phyloP scores from a whole-genome alignment of 2,113 vertebrate species.

The Strix uralensis region DNA sequence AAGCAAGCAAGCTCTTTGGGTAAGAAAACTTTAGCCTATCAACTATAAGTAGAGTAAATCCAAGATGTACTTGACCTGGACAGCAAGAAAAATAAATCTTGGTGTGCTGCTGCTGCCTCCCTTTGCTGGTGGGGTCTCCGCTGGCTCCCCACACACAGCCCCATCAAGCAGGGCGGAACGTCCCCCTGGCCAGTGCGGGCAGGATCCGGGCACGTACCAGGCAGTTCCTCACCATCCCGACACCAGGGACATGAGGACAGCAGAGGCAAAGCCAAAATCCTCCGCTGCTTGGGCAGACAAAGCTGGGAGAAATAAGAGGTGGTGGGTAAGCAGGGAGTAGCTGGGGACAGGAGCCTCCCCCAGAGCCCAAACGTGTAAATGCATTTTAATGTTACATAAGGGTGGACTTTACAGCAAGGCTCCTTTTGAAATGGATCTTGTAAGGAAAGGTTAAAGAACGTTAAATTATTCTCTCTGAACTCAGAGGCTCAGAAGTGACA shows the following conservation, averaged over 20 bases:
- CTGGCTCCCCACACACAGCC: background rate
- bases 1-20: background rate
- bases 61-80: background rate
- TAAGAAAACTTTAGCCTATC: background rate
- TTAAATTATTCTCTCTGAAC: slow-evolving; percentile 15
- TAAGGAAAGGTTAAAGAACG: slow-evolving; percentile 15
- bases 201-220: accelerated
- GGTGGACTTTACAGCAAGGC: background rate
- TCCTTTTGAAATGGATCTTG: background rate
- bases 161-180: background rate
- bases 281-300: background rate
- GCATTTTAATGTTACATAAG: background rate
- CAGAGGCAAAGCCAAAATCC: background rate
- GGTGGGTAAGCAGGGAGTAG: accelerated
- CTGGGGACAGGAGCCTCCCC: accelerated
- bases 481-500: background rate
- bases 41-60: background rate
- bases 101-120: background rate
- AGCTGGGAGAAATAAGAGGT: accelerated
- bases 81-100: background rate
- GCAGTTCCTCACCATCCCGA: background rate
- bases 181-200: accelerated
- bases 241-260: background rate
- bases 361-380: accelerated
- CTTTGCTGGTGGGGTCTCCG: background rate